Percentiles rank a stretch among this genome's conserved stretches.
Evolutionary conservation across 2,888 invertebrate genomes (phyloP).

Genomic region (Napeogenes inachia): DNA sequence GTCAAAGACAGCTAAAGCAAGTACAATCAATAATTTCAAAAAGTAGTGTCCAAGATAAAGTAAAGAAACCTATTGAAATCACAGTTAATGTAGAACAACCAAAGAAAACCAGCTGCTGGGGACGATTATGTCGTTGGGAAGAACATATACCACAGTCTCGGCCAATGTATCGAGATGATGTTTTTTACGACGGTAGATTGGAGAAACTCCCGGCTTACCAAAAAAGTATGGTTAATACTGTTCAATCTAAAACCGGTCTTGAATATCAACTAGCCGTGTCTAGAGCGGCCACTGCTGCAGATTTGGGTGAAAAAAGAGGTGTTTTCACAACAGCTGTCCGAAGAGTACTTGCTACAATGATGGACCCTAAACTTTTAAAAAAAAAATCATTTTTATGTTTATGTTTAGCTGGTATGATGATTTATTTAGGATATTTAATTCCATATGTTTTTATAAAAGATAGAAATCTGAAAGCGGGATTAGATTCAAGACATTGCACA

Average conservation of each 20-base stretch:
- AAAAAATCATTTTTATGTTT: conserved; percentile 52
- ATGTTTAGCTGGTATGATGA: conserved; percentile 49
- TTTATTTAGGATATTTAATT: conserved; percentile 56
- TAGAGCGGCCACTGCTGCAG: conserved; percentile 57
- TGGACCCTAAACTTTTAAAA: conserved; percentile 58
- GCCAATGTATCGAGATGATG: conserved; percentile 69
- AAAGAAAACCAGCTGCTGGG: conserved; percentile 50
- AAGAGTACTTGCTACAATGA: conserved; percentile 66
- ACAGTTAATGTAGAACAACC: conserved; percentile 37
- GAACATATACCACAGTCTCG: conserved; percentile 55
- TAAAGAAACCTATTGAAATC: conserved; percentile 42
- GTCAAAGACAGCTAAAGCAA: conserved; percentile 55
- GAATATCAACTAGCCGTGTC: conserved; percentile 70
- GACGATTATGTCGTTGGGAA: conserved; percentile 57
- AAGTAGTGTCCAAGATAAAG: conserved; percentile 43
- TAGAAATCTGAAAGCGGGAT: conserved; percentile 49
- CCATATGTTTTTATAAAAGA: conserved; percentile 61
- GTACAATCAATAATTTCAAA: conserved; percentile 57
- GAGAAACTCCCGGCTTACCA: conserved; percentile 56
- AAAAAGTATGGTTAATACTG: conserved; percentile 54
- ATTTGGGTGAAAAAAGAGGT: conserved; percentile 56
- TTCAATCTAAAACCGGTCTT: conserved; percentile 54
- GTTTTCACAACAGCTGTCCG: conserved; percentile 62
- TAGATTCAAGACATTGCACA: conserved; percentile 46
- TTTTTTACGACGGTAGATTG: conserved; percentile 60